Conservation (phyloP, 2,888 invertebrate species). For the Zeuzera pyrina region DNA sequence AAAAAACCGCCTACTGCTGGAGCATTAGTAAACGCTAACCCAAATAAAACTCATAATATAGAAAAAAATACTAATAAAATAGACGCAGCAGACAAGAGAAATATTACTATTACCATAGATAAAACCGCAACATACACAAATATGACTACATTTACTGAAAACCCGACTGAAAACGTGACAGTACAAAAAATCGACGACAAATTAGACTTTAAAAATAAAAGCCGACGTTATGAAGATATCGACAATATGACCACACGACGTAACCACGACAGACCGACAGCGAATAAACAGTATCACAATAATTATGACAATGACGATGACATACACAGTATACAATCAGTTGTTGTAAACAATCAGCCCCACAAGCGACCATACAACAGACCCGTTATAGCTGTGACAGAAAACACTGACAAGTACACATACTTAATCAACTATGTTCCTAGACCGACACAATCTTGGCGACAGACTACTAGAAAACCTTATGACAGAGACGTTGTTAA, state of each 20-base stretch:
- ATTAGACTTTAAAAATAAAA: slow-evolving; percentile 72
- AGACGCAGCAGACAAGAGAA: slow-evolving; percentile 22
- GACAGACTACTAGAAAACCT: slow-evolving; percentile 48
- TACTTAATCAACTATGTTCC: slow-evolving; percentile 70
- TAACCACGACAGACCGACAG: slow-evolving; percentile 21
- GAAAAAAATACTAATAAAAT: slow-evolving; percentile 27
- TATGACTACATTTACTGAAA: slow-evolving; percentile 25
- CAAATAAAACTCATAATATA: slow-evolving; percentile 23
- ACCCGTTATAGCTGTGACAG: slow-evolving; percentile 61
- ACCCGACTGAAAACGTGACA: slow-evolving; percentile 11
- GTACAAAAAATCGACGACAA: slow-evolving; percentile 70
- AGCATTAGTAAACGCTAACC: too few relatives aligned
- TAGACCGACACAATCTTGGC: slow-evolving; percentile 60
- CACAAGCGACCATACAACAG: slow-evolving; percentile 53
- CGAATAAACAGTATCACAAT: slow-evolving; percentile 30
- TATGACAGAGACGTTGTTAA: slow-evolving; percentile 57
- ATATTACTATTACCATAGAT: slow-evolving; percentile 21
- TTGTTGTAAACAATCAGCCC: slow-evolving; percentile 49
- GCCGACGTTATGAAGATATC: slow-evolving; percentile 44
- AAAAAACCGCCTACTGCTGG: slow-evolving; percentile 23
- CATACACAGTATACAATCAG: slow-evolving; percentile 55
- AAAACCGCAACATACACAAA: slow-evolving; percentile 20
- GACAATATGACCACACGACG: slow-evolving; percentile 32
- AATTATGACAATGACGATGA: slow-evolving; percentile 43
- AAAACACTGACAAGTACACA: slow-evolving; percentile 63